Evolutionary conservation across 2,113 vertebrate genomes (phyloP), one percentile per base, ranked within the genome.

Genomic region (Conger conger): DNA sequence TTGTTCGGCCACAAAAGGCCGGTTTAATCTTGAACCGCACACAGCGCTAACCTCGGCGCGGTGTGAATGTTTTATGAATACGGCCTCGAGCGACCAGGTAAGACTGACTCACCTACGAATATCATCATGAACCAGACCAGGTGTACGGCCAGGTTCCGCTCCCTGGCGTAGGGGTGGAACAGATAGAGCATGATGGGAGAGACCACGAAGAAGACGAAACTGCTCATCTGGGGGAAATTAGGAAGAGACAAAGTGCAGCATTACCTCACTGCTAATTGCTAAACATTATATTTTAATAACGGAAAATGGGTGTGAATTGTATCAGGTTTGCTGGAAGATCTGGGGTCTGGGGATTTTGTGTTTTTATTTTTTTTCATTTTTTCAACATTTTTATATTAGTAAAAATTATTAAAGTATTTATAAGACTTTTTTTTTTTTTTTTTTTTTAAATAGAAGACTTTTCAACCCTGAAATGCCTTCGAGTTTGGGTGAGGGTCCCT

Each of bases 141-240:
- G 0, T 97, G 96, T 60, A 97, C 42, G 0, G 92, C 94, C 86
- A 94, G 5, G 16, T 94, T 91, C 0, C 96, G 94, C 79, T 95
- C 94, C 91, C 92, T 93, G 53, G 94, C 89, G 0, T 99, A 99
- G 0, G 97, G 95, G 27, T 94, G 92, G 85, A 97, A 94, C 80
- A 99, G 95, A 91, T 96, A 96, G 76, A 97, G 92, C 95, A 99
- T 96, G 30, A 96, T 90, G 0, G 97, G 97, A 0, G 96, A 93
- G 20, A 99, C 87, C 38, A 97, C 40, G 9, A 99, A 94, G 93
- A 99, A 99, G 81, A 92, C n/a, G 8, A 97, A 92, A 90, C 96
- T 99, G 96, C 97, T 99, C 91, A 97, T 92, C 98, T 99, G 92
- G 18, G 57, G 23, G 3, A 27, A 63, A 9, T 23, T 4, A 27